Base-by-base conservation (phyloP, 2,113 vertebrate genomes). In the Phocoena sinus region DNA sequence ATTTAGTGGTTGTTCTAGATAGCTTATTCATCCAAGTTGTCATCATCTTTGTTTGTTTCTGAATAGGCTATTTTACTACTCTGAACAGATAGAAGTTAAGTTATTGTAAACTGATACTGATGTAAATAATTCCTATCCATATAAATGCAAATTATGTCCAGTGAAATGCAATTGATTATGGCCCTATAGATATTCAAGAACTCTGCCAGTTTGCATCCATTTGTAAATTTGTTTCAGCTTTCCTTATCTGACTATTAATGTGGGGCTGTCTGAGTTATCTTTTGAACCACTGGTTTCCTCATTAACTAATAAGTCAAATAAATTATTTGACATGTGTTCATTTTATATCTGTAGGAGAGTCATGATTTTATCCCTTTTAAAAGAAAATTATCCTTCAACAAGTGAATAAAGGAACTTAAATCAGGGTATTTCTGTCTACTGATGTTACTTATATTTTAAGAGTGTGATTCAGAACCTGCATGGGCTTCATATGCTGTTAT, bases 371-470 rank as follows among this genome's bases (percentile, higher is more conserved):
- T 58, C 14, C 20, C 83, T 74, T 79, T 73, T 74, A 23, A 5
- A 14, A 12, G 44, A 87, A 76, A 76, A 65, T 7, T 84, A 47
- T 53, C 8, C 33, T 93, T 97, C 89, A 94, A 80, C 6, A n/a
- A n/a, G 20, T 91, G 53, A 93, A 82, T 85, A 83, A 94, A 95
- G 62, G 93, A 97, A 81, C 1, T 94, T 89, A 96, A 91, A 96
- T 97, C 77, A 91, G 47, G n/a, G 10, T 81, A 33, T 93, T 90
- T 92, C 89, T 95, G 28, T 58, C 56, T 68, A 38, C 65, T 70
- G 28, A 4, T 76, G 11, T 95, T 86, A 58, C 50, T 93, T 91
- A 28, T 47, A 91, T 53, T 86, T 84, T 95, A 83, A 56, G 8
- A 50, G 33, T 70, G 25, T 65, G 28, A 87, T 87, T 96, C 74